A percentile compares a stretch with the other conserved stretches of the same genome.
Evolutionary conservation across 2,797 vertebrate species (phyloP).

Genomic region (Syndactyla subalaris): DNA sequence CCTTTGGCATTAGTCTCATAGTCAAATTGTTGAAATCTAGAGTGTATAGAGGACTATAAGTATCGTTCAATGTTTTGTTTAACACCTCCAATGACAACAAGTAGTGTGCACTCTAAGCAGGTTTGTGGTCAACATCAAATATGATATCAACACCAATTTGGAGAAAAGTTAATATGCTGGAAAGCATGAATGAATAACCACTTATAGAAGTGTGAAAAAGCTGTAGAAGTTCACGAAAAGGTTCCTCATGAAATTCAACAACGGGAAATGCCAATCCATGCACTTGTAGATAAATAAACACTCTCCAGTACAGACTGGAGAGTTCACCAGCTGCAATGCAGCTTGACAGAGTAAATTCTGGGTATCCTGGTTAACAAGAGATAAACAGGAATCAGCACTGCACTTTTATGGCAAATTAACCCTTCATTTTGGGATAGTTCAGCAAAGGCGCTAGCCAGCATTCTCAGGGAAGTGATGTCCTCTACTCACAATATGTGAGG

Average conservation of each 20-base stretch:
- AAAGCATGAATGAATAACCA: not conserved
- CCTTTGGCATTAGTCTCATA: not conserved
- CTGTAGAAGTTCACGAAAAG: accelerated
- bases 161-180: not conserved
- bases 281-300: not conserved
- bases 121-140: not conserved
- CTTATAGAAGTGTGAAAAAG: not conserved
- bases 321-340: not conserved
- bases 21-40: not conserved
- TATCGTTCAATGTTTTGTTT: not conserved
- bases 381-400: not conserved
- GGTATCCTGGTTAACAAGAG: not conserved
- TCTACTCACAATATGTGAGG: not conserved
- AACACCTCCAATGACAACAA: not conserved
- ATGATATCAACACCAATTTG: not conserved
- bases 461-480: not conserved
- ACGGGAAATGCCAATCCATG: not conserved
- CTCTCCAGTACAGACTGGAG: too few relatives aligned
- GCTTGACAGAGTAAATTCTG: not conserved
- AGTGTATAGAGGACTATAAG: too few relatives aligned
- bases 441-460: not conserved
- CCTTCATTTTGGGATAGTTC: not conserved
- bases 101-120: not conserved
- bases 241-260: not conserved
- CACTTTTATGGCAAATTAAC: not conserved